These are phyloP conservation scores for Rhynchophorus ferrugineus DNA, from an alignment of 1,140 invertebrate species.

Conservation along the genomic window DNA sequence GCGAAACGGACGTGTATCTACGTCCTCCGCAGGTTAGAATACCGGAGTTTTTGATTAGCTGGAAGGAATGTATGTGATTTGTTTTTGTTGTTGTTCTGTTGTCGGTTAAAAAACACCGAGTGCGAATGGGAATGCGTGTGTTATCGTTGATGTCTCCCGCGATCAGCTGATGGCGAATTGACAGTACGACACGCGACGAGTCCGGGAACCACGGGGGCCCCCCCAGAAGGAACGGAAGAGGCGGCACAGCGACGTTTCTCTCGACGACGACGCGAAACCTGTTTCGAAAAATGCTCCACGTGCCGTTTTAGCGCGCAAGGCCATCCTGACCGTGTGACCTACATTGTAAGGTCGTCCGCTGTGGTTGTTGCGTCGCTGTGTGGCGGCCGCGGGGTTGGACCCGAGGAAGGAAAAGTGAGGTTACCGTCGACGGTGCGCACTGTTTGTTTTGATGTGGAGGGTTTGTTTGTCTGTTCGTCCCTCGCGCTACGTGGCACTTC, in stretches of 20 bases:
- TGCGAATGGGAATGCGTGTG: too few species aligned
- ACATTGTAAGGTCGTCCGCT: constrained; percentile 18
- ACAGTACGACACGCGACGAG: too few species aligned
- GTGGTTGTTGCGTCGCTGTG: constrained; percentile 6
- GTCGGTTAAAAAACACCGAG: too few species aligned
- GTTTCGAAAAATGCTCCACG: constrained; percentile 15
- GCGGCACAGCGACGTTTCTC: not conserved
- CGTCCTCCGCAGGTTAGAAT: too few species aligned
- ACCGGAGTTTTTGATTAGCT: too few species aligned
- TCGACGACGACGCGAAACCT: constrained; percentile 12
- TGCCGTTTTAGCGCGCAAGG: constrained; percentile 16
- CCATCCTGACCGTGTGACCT: constrained; percentile 22
- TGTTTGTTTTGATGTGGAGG: constrained; percentile 13
- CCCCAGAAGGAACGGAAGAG: not conserved
- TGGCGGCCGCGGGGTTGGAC: constrained; percentile 13
- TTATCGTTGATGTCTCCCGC: too few species aligned
- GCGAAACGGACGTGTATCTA: too few species aligned
- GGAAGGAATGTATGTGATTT: too few species aligned
- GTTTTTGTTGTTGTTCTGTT: too few species aligned
- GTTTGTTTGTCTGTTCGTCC: not conserved
- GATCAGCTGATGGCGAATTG: too few species aligned
- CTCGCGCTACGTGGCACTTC: constrained; percentile 16
- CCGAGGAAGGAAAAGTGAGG: not conserved
- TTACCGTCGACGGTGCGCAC: not conserved
- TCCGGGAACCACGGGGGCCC: too few species aligned